Conservation (phyloP, 2,888 invertebrate species). For the Dicycla oo region DNA sequence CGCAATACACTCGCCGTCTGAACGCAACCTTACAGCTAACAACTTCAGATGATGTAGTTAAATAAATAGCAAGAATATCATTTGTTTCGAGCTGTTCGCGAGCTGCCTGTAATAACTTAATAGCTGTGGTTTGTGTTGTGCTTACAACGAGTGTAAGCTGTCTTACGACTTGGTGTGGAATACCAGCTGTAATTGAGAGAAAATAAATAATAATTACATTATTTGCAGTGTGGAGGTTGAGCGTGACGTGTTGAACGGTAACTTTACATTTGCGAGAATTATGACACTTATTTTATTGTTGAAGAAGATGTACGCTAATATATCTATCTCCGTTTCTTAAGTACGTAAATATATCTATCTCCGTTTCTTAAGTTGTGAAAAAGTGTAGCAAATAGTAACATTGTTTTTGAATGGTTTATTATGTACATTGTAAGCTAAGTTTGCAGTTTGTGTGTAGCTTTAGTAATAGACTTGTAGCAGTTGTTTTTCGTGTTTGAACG, state of each 20-base stretch:
- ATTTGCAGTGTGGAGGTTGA: slow-evolving; percentile 33
- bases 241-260: slow-evolving; percentile 3
- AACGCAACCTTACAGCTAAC: slow-evolving; percentile 13
- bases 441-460: neutral
- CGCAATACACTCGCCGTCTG: slow-evolving; percentile 17
- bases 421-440: no score
- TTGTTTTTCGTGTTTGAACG: neutral
- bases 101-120: slow-evolving; percentile 31
- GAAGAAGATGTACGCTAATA: neutral
- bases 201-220: slow-evolving; percentile 55
- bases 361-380: neutral
- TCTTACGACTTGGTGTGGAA: slow-evolving; percentile 18
- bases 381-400: neutral
- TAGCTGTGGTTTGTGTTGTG: slow-evolving; percentile 40
- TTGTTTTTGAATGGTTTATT: neutral
- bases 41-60: slow-evolving; percentile 35
- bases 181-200: slow-evolving; percentile 56
- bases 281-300: no score
- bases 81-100: slow-evolving; percentile 38
- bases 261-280: neutral
- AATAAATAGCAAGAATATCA: slow-evolving; percentile 49
- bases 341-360: neutral
- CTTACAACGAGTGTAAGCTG: no score
- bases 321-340: no score
- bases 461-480: neutral